Conservation (phyloP, 92 coral and sea anemone genomes). For the Pocillopora meandrina region DNA sequence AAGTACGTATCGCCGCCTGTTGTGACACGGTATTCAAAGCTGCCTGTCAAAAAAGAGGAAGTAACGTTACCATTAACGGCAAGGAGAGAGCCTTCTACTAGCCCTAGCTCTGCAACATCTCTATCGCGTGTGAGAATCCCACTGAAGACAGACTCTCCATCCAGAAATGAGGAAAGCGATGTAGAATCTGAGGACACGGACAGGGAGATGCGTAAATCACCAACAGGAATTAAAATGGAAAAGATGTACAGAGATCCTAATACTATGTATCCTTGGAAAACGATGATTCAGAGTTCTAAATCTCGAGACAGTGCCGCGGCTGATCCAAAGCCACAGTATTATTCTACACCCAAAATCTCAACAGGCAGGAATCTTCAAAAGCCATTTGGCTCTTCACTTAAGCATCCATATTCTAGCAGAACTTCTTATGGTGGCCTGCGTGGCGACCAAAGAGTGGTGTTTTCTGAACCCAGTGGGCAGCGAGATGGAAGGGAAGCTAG, state of each 20-base stretch:
- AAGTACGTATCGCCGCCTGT: constrained; percentile 27
- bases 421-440: not conserved
- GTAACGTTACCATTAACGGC: not conserved
- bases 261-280: constrained; percentile 84
- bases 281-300: constrained; percentile 60
- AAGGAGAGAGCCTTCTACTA: constrained; percentile 7
- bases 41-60: not conserved
- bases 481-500: not conserved
- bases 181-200: constrained; percentile 91
- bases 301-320: not conserved
- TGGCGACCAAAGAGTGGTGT: not conserved
- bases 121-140: constrained; percentile 18
- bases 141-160: constrained; percentile 24
- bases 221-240: constrained; percentile 94
- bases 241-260: constrained; percentile 83
- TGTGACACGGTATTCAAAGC: constrained; percentile 21
- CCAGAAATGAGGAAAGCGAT: constrained; percentile 63
- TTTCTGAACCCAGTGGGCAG: constrained; percentile 7
- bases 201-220: constrained; percentile 87
- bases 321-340: constrained; percentile 45
- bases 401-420: not conserved
- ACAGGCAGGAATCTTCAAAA: not conserved
- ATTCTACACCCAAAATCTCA: constrained; percentile 57
- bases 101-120: constrained; percentile 40
- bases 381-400: not conserved